These are phyloP conservation scores for Battus philenor DNA, from an alignment of 1,140 invertebrate genomes.

Conservation along the genomic window DNA sequence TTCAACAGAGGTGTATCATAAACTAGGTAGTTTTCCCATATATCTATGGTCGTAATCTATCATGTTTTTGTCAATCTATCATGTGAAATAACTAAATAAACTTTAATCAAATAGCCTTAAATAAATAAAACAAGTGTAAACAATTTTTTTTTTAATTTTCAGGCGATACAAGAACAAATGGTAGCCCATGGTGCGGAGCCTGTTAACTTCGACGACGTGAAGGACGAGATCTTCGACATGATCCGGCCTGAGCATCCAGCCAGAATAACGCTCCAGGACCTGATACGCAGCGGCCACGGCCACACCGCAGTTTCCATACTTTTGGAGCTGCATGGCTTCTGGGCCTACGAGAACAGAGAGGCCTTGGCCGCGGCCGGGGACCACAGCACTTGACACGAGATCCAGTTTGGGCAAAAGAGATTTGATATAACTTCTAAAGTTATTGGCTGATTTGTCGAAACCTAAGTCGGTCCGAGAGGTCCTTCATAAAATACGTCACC, in stretches of 20 bases:
- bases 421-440: constrained; percentile 15
- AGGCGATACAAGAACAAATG: constrained; percentile 95
- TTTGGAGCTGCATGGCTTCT: constrained; percentile 97
- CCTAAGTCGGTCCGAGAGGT: no score
- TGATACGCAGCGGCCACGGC: constrained; percentile 90
- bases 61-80: no score
- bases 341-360: constrained; percentile 96
- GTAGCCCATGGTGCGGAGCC: constrained; percentile 88
- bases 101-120: no score
- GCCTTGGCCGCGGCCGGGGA: constrained; percentile 79
- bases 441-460: no score
- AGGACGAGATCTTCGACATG: constrained; percentile 99
- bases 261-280: constrained; percentile 92
- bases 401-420: background rate
- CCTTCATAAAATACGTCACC: no score
- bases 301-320: constrained; percentile 96
- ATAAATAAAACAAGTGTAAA: no score
- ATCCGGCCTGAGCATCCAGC: constrained; percentile 90
- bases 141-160: constrained; percentile 19
- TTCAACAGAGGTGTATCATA: no score
- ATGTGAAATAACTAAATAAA: no score
- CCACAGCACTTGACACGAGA: constrained; percentile 36
- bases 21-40: no score
- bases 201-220: constrained; percentile 94
- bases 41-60: no score